Evolutionary conservation across 2,113 vertebrate species (phyloP).

Genomic region (Rhea americana): DNA sequence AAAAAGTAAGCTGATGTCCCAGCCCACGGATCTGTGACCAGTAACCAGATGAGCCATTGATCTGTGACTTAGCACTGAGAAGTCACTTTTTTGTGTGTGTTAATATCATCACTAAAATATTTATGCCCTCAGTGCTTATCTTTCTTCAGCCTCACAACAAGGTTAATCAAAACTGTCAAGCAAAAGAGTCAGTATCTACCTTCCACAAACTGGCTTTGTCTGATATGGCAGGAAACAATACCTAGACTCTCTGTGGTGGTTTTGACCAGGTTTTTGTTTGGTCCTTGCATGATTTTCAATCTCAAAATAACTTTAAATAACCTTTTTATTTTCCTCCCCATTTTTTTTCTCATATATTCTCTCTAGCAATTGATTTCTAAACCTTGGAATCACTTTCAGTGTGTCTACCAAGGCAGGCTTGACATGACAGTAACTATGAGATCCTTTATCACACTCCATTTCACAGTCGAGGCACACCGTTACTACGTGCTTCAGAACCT

Average conservation of each 20-base stretch:
- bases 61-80: not conserved
- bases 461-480: not conserved
- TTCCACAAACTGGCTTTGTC: not conserved
- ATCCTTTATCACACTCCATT: not conserved
- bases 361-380: not conserved
- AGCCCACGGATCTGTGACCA: not conserved
- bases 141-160: not conserved
- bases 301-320: not conserved
- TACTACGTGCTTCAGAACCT: not conserved
- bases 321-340: not conserved
- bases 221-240: not conserved
- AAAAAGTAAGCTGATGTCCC: not conserved
- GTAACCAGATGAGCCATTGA: fast-evolving
- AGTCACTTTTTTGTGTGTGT: too few species aligned
- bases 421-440: not conserved
- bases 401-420: not conserved
- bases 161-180: not conserved
- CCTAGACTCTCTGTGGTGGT: not conserved
- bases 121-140: fast-evolving
- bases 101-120: not conserved
- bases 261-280: not conserved
- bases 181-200: not conserved
- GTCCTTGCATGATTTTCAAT: fast-evolving
- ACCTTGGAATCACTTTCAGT: not conserved
- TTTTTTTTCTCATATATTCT: not conserved